Base-by-base conservation (phyloP, 2,113 vertebrate species). In the Maccullochella peelii region DNA sequence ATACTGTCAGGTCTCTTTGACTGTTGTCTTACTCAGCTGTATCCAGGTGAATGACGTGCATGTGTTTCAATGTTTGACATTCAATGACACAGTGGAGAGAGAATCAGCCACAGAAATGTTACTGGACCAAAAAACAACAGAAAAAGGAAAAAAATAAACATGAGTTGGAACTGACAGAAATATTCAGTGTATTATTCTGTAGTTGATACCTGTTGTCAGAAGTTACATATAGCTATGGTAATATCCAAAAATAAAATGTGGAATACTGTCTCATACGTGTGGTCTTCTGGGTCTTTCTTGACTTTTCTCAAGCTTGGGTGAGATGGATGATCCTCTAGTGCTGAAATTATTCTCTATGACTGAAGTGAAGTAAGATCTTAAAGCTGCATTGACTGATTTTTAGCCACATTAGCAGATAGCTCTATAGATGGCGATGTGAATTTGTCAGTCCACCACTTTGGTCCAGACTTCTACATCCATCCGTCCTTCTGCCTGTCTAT, bases 231-330 rank as follows among this genome's bases (percentile, higher is more conserved):
- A 97, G 96, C 96, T 96, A 96, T 95, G 94, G 95, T 97, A 97
- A 96, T 96, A 96, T 97, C 94, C 89, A 95, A 96, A 97, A 97
- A 97, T 96, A 97, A 96, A 98, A 97, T 95, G 97, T 97, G 94
- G 96, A 93, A 86, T 94, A 94, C 80, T 91, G 89, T 93, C 93
- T 91, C 86, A 73, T 80, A 68, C 50, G 8, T 65, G 21, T 42
- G 25, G 72, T 77, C 63, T 52, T 52, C 33, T 27, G 79, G 20
- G 55, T 66, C 54, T 66, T 78, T 81, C 10, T 71, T 81, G n/a
- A 15, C n/a, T 30, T 69, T 10, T 20, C 8, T 65, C 38, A 14
- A n/a, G 14, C 10, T n/a, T n/a, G 36, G 18, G 33, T 40, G 20
- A 23, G 62, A 42, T 4, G 20, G 23, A n/a, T 40, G 36, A 40